Conservation (phyloP, 2,888 invertebrate genomes). For the Clunio marinus region DNA sequence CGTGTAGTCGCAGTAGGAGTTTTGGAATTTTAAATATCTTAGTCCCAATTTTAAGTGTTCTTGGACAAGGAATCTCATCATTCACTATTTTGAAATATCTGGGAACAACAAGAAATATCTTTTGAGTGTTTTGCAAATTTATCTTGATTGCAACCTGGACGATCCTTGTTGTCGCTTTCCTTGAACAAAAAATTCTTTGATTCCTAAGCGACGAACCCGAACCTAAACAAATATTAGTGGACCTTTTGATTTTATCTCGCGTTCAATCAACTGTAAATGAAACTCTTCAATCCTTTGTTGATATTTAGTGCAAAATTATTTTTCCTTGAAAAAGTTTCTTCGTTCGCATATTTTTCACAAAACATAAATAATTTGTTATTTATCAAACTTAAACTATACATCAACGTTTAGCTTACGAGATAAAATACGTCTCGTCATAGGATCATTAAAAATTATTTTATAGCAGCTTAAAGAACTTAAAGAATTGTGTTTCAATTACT, state of each 20-base stretch:
- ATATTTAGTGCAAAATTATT: too few relatives aligned
- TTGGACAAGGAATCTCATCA: constrained; percentile 14
- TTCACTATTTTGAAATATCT: constrained; percentile 11
- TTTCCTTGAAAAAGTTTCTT: too few relatives aligned
- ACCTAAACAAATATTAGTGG: neutral
- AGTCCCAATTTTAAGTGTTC: neutral
- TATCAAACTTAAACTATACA: neutral
- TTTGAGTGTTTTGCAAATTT: constrained; percentile 14
- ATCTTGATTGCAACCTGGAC: neutral
- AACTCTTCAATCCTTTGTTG: too few relatives aligned
- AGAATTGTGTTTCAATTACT: too few relatives aligned
- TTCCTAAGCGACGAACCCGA: neutral
- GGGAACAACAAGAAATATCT: neutral
- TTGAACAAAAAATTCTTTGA: neutral
- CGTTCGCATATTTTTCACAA: too few relatives aligned
- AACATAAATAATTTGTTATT: too few relatives aligned
- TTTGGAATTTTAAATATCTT: neutral
- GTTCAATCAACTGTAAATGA: too few relatives aligned
- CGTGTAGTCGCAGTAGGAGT: neutral
- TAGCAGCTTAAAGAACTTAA: too few relatives aligned
- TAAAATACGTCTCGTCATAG: too few relatives aligned
- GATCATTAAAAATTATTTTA: too few relatives aligned
- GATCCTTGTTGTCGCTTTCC: neutral
- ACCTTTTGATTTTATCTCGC: too few relatives aligned
- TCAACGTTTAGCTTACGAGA: too few relatives aligned